Evolutionary conservation across 2,888 invertebrate species (phyloP).

Genomic region (Xestia c-nigrum): DNA sequence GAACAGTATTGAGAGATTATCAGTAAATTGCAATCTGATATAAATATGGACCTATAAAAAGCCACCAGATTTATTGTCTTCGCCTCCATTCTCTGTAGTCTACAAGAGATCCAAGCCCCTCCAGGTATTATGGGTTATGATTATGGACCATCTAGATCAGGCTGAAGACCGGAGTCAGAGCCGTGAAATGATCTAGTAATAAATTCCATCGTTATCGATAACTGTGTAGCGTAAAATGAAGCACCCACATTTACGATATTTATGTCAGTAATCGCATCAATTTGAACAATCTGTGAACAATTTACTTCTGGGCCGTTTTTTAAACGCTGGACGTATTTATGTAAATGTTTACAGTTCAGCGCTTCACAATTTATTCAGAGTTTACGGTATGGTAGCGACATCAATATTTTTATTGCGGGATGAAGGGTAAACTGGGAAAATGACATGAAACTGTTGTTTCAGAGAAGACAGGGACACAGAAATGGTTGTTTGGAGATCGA

Average conservation of each 20-base stretch:
- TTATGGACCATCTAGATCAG: constrained; percentile 57
- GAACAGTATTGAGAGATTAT: constrained; percentile 39
- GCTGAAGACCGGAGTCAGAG: constrained; percentile 23
- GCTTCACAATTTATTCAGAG: constrained; percentile 17
- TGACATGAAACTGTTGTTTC: background rate
- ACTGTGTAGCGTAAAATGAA: constrained; percentile 45
- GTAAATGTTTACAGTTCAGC: constrained; percentile 16
- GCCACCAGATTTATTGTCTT: constrained; percentile 47
- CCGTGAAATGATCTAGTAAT: constrained; percentile 58
- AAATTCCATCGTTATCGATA: constrained; percentile 54
- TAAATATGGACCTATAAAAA: constrained; percentile 11
- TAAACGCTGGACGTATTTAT: constrained; percentile 26
- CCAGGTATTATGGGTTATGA: constrained; percentile 49
- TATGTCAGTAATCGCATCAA: constrained; percentile 36
- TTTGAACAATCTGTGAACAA: constrained; percentile 43
- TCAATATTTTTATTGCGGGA: constrained; percentile 10
- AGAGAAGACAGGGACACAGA: background rate
- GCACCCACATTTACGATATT: constrained; percentile 42
- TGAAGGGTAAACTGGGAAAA: background rate
- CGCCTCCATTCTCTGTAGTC: constrained; percentile 40
- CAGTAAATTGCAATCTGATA: constrained; percentile 2
- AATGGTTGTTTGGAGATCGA: background rate
- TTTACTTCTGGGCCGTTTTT: constrained; percentile 19
- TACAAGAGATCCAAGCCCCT: constrained; percentile 31
- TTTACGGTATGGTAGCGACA: constrained; percentile 1